Percentiles rank a stretch among this genome's conserved stretches.
phyloP scores from a whole-genome alignment of 2,888 invertebrate species.

The Hypselothyrea guttata region DNA sequence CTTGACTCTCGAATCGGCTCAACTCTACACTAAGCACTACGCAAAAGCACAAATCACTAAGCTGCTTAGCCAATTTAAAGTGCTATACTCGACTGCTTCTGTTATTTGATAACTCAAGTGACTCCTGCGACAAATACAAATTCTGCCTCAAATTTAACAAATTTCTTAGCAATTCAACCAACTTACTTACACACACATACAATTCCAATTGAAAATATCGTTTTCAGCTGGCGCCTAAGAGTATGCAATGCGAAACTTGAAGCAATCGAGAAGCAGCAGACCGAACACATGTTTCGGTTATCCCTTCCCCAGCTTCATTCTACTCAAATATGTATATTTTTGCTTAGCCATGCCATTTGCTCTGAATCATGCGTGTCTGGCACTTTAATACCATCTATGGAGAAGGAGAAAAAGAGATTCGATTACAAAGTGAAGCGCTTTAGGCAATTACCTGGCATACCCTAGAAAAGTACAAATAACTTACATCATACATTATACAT shows the following conservation, averaged over 20 bases:
- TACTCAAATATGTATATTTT: no score
- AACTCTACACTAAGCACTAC: no score
- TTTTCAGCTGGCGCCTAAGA: slow-evolving; percentile 6
- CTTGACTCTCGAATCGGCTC: slow-evolving; percentile 1
- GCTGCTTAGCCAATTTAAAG: slow-evolving; percentile 29
- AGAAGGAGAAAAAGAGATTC: no score
- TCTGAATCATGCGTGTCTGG: no score
- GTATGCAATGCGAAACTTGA: slow-evolving; percentile 9
- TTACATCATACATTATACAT: no score
- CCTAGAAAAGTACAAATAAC: no score
- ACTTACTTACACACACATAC: no score
- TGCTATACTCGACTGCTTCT: slow-evolving; percentile 7
- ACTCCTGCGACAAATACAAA: neutral
- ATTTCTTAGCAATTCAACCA: neutral
- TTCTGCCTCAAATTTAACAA: slow-evolving; percentile 4
- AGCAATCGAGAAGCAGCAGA: slow-evolving; percentile 9
- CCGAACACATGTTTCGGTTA: slow-evolving; percentile 8
- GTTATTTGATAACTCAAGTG: slow-evolving; percentile 13
- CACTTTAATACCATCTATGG: no score
- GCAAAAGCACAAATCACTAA: no score
- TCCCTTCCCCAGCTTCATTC: no score
- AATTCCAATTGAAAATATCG: slow-evolving; percentile 21
- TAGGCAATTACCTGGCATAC: no score
- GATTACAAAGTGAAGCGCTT: no score
- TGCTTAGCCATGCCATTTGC: neutral